Evolutionary conservation across 2,113 vertebrate genomes (phyloP).

Genomic region (Nicator chloris): DNA sequence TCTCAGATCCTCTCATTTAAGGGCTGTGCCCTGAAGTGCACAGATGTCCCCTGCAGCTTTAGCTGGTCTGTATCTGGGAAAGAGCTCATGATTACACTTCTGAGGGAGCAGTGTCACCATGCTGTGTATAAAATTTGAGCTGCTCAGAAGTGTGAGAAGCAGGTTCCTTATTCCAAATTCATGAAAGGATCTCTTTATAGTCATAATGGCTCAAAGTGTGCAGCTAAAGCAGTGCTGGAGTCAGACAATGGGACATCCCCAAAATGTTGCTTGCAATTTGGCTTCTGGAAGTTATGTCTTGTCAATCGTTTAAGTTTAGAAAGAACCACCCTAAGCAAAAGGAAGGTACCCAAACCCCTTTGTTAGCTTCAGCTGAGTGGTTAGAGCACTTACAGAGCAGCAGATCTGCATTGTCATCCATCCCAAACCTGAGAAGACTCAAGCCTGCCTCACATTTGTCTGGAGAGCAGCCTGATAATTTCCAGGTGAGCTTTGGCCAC

Average conservation of each 20-base stretch:
- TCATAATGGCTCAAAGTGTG: background rate
- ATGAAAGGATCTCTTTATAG: background rate
- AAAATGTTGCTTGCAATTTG: background rate
- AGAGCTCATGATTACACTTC: background rate
- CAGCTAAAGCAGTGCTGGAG: background rate
- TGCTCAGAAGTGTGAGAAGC: background rate
- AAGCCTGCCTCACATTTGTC: background rate
- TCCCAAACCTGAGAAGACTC: background rate
- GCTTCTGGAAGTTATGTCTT: background rate
- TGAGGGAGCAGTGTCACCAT: background rate
- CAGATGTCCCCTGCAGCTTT: background rate
- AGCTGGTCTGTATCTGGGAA: background rate
- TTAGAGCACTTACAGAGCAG: background rate
- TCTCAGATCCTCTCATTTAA: background rate
- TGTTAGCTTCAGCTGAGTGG: background rate
- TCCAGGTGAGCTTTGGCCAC: background rate
- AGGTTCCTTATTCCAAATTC: background rate
- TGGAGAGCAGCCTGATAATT: background rate
- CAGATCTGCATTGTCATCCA: background rate
- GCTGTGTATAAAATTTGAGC: background rate
- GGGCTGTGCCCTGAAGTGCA: background rate
- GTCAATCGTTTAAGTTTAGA: background rate
- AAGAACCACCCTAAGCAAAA: background rate
- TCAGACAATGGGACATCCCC: background rate
- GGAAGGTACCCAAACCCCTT: background rate